Percentiles rank a stretch among this genome's conserved stretches.
These are phyloP conservation scores for Atlantisia rogersi DNA, from an alignment of 2,113 vertebrate species.

Conservation along the genomic window DNA sequence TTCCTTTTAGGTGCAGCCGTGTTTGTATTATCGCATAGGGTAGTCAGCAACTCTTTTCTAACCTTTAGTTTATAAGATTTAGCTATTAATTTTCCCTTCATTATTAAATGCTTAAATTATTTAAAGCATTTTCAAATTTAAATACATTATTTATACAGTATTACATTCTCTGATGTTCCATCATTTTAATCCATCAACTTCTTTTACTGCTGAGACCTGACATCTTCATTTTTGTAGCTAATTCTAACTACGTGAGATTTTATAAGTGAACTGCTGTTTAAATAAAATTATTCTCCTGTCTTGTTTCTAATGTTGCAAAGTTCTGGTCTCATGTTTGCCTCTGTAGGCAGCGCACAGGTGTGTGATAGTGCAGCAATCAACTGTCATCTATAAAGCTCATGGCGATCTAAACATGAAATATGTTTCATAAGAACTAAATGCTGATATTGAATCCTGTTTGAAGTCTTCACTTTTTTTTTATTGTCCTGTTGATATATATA, in stretches of 20 bases:
- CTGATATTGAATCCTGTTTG: background rate
- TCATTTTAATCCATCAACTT: background rate
- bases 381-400: background rate
- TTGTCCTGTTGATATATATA: background rate
- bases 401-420: background rate
- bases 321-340: background rate
- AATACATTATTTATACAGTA: slow-evolving; percentile 38
- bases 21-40: background rate
- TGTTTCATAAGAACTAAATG: background rate
- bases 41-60: background rate
- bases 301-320: background rate
- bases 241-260: background rate
- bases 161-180: background rate
- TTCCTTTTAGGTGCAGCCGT: background rate
- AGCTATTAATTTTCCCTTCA: background rate
- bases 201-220: background rate
- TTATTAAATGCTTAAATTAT: background rate
- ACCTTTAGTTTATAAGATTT: background rate
- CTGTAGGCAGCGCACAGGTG: background rate
- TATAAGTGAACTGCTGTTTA: background rate
- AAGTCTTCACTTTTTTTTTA: background rate
- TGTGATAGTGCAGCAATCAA: background rate
- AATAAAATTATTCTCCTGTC: background rate
- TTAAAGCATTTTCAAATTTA: background rate
- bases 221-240: background rate